A percentile compares a stretch with the other conserved stretches of the same genome.
These are phyloP conservation scores for Melanostoma scalare DNA, from an alignment of 2,888 invertebrate genomes.

Conservation along the genomic window DNA sequence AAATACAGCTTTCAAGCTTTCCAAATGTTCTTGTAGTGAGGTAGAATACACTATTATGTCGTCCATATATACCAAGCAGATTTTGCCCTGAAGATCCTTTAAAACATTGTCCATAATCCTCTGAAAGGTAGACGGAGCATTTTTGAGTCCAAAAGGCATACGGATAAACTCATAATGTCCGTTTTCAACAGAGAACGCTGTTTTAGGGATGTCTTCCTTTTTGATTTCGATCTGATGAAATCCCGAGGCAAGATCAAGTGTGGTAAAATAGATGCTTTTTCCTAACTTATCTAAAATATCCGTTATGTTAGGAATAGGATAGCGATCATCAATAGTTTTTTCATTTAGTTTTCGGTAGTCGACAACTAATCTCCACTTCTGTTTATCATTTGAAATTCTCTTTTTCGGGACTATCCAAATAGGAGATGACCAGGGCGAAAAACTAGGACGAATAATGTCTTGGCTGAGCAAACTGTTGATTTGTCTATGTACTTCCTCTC, in stretches of 20 bases:
- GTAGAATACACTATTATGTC: slow-evolving; percentile 76
- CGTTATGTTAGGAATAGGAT: too few relatives aligned
- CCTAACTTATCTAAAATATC: slow-evolving; percentile 2
- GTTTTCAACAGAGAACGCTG: slow-evolving; percentile 70
- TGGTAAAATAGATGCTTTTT: not conserved
- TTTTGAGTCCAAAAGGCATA: too few relatives aligned
- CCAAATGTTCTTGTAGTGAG: slow-evolving; percentile 75
- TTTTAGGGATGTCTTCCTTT: slow-evolving; percentile 67
- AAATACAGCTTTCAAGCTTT: slow-evolving; percentile 73
- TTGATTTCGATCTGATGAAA: slow-evolving; percentile 77
- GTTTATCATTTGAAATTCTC: slow-evolving; percentile 16
- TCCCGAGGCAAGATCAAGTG: slow-evolving; percentile 75
- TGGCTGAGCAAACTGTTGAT: slow-evolving; percentile 1
- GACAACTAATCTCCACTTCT: slow-evolving; percentile 33
- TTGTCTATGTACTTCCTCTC: too few relatives aligned
- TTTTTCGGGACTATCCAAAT: slow-evolving; percentile 29
- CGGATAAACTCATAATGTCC: slow-evolving; percentile 68
- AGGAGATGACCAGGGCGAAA: slow-evolving; percentile 26
- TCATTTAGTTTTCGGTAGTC: slow-evolving; percentile 41
- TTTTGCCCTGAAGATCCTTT: slow-evolving; percentile 70
- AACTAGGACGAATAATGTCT: slow-evolving; percentile 24
- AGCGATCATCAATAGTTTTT: slow-evolving; percentile 24
- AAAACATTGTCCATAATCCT: slow-evolving; percentile 46
- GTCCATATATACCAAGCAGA: slow-evolving; percentile 74
- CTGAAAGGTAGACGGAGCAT: too few relatives aligned